Evolutionary conservation across 2,797 vertebrate species (phyloP), one percentile per base, ranked within the genome.

Genomic region (Anguilla megastoma): DNA sequence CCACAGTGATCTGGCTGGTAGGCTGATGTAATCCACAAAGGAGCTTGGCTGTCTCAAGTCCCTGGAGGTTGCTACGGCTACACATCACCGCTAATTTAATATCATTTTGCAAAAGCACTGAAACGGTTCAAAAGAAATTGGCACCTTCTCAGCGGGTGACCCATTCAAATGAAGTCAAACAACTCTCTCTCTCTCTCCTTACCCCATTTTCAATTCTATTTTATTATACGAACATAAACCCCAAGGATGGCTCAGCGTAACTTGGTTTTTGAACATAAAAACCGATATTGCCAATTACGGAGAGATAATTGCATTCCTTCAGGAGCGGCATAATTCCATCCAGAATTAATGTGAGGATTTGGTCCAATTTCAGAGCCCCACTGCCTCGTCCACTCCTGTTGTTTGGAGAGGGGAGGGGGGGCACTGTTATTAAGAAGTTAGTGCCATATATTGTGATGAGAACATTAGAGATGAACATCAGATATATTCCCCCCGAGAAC

Each of bases 241-340:
- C 60, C 56, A 33, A n/a, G 45, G 12, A 58, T 82, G 76, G 52
- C 69, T 45, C n/a, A n/a, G 86, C 76, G 71, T 80, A 79, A 87
- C 14, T 50, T 82, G 41, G 79, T 24, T 60, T 58, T 82, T 41
- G 16, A 63, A 83, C 76, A 82, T 63, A 50, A 83, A 82, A 74
- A 83, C 79, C n/a, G 18, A 84, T 84, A 86, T 86, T 87, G 21
- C 36, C 85, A 89, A 86, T 86, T 85, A 90, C 87, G 36, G 69
- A 66, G 82, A 60, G 74, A 86, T 89, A 89, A 89, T 85, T 88
- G 66, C 66, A 87, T 87, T 89, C 88, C 89, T 89, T 16, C 69
- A n/a, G 66, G 45, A 79, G 33, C 48, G 12, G 76, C 1, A 27
- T 48, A 50, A 50, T 82, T 82, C 79, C 79, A n/a, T 82, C 6